Conservation (phyloP, 2,113 vertebrate genomes). For the Nipponia nippon region DNA sequence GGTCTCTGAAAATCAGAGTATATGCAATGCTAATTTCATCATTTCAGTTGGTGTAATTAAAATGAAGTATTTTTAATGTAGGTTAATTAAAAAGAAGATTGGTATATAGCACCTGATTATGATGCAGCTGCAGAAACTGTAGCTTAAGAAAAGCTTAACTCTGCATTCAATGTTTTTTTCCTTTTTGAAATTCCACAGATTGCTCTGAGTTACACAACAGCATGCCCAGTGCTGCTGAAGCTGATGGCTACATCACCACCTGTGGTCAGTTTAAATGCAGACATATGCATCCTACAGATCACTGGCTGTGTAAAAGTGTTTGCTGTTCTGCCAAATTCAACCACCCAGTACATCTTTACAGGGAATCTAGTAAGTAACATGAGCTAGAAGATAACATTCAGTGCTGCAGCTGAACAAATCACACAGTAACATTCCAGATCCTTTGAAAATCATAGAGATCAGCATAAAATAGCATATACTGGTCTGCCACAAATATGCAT, state of each 20-base stretch:
- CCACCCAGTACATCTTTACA: slow-evolving; percentile 24
- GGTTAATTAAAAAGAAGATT: background rate
- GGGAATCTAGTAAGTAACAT: slow-evolving; percentile 62
- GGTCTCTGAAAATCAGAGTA: background rate
- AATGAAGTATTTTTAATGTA: background rate
- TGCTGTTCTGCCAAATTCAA: slow-evolving; percentile 39
- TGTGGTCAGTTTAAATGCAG: slow-evolving; percentile 2
- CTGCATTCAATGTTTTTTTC: background rate
- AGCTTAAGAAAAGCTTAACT: background rate
- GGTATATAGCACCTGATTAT: background rate
- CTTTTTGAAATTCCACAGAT: slow-evolving; percentile 2
- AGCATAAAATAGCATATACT: background rate
- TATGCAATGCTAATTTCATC: background rate
- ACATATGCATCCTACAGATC: slow-evolving; percentile 59
- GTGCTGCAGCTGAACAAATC: background rate
- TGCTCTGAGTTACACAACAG: background rate
- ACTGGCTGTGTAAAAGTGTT: slow-evolving; percentile 41
- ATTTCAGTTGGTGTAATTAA: background rate
- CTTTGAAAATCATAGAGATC: background rate
- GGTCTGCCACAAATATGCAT: background rate
- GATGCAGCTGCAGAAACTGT: background rate
- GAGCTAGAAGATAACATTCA: background rate
- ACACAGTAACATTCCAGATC: background rate
- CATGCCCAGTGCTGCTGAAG: slow-evolving; percentile 34
- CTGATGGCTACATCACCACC: slow-evolving; percentile 60